Evolutionary conservation across 1,140 invertebrate genomes (phyloP).

Genomic region (Nasonia vitripennis): DNA sequence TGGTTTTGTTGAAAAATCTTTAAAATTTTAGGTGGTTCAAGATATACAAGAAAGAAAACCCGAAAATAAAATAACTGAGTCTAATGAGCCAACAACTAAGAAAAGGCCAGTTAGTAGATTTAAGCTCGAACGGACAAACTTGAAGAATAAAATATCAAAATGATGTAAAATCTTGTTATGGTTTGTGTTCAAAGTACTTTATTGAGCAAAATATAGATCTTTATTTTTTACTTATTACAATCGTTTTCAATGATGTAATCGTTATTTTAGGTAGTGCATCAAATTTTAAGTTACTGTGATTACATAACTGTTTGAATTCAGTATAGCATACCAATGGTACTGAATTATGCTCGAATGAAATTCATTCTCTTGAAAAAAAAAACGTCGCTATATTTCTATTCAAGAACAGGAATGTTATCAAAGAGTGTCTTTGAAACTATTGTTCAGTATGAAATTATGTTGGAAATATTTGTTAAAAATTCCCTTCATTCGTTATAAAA

Average conservation of each 20-base stretch:
- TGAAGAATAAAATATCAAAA: slow-evolving; percentile 50
- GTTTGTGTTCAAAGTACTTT: slow-evolving; percentile 15
- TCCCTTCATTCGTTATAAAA: too few relatives aligned
- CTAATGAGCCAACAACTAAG: slow-evolving; percentile 27
- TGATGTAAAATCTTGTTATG: slow-evolving; percentile 26
- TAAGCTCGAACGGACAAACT: slow-evolving; percentile 55
- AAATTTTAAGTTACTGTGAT: background rate
- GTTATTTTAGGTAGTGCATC: background rate
- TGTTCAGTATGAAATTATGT: background rate
- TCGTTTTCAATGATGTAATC: background rate
- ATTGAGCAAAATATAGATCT: slow-evolving; percentile 23
- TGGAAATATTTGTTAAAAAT: background rate
- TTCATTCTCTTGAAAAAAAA: background rate
- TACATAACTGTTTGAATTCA: background rate
- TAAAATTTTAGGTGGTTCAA: slow-evolving; percentile 55
- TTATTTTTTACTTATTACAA: slow-evolving; percentile 30
- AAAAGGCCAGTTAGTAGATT: slow-evolving; percentile 59
- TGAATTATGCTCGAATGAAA: background rate
- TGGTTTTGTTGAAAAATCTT: background rate
- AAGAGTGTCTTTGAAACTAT: too few relatives aligned
- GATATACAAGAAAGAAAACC: slow-evolving; percentile 53
- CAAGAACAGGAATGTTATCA: too few relatives aligned
- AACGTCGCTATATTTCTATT: too few relatives aligned
- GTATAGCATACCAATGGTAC: background rate
- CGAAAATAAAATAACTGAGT: background rate